Conservation (phyloP, 2,113 vertebrate genomes). For the Marmota monax region DNA sequence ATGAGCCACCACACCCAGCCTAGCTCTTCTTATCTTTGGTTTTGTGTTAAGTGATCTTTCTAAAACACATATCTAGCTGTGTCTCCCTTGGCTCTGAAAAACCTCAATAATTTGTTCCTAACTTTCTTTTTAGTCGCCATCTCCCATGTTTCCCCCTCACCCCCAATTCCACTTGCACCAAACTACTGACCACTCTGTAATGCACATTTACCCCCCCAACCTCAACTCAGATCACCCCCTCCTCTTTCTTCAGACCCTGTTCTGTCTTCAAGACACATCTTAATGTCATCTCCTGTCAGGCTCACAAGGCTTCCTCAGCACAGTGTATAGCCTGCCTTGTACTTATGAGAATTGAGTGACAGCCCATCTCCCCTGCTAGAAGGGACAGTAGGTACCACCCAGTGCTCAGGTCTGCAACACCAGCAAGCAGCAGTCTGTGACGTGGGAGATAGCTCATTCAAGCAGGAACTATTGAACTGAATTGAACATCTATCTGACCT, state of each 20-base stretch:
- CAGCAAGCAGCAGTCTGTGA: background rate
- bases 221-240: background rate
- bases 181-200: background rate
- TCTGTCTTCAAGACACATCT: background rate
- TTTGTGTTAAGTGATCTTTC: background rate
- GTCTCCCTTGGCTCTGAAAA: background rate
- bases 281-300: background rate
- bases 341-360: background rate
- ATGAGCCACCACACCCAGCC: too few species aligned
- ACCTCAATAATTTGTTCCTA: background rate
- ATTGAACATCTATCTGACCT: background rate
- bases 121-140: background rate
- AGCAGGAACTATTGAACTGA: background rate
- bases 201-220: background rate
- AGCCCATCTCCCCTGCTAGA: background rate
- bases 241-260: too few species aligned
- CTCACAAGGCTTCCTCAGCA: accelerated
- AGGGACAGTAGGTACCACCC: accelerated
- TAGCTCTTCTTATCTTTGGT: background rate
- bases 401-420: background rate
- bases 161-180: background rate
- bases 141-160: background rate
- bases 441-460: background rate
- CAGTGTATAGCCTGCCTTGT: background rate
- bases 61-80: background rate